phyloP scores from a whole-genome alignment of 2,113 vertebrate genomes.

The Paradisaea rubra region DNA sequence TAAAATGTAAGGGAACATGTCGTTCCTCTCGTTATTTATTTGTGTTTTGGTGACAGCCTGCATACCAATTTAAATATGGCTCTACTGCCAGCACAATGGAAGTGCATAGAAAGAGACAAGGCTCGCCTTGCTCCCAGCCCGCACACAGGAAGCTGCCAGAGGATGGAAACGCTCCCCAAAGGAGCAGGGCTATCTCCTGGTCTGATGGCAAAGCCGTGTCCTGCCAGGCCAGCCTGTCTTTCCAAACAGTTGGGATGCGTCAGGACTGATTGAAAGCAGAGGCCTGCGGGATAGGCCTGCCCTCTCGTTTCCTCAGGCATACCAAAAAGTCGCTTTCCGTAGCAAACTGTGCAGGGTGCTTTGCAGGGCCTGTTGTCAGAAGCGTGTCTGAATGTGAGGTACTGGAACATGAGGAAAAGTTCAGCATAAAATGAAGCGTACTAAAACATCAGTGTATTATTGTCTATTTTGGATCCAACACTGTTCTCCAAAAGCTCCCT shows the following conservation, averaged over 20 bases:
- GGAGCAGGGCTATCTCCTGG: background rate
- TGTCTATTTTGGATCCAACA: background rate
- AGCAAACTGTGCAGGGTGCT: accelerated
- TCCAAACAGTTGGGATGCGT: background rate
- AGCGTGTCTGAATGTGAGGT: background rate
- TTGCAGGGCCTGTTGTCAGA: background rate
- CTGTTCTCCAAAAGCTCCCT: background rate
- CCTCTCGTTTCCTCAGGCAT: background rate
- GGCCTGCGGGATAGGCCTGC: accelerated
- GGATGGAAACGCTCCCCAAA: background rate
- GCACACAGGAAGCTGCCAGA: accelerated
- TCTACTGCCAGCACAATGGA: background rate
- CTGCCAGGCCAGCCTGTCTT: background rate
- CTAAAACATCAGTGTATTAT: background rate
- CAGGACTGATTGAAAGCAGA: background rate
- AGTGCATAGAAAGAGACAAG: background rate
- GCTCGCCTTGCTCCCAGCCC: background rate
- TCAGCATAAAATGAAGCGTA: background rate
- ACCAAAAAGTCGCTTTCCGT: background rate
- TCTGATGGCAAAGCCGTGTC: background rate
- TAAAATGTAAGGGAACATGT: constrained; percentile 7
- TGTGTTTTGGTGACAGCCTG: background rate
- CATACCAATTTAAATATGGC: background rate
- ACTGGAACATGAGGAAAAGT: background rate
- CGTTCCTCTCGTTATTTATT: constrained; percentile 16